Base-by-base conservation (phyloP, 2,888 invertebrate species). In the Stenurella melanura region DNA sequence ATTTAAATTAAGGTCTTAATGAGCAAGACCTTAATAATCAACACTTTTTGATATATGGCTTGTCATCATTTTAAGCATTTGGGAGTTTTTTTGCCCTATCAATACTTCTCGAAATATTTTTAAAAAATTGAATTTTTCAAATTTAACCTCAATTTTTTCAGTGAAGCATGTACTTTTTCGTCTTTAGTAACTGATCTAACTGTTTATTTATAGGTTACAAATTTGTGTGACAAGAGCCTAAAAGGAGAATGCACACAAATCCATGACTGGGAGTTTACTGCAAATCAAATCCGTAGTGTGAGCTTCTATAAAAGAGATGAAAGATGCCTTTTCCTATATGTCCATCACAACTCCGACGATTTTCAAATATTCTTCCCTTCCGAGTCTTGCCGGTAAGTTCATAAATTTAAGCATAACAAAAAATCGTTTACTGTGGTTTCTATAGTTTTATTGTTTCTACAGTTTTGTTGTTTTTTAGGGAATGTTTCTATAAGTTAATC, bases 291-390 rank as follows among this genome's bases (percentile, higher is more conserved):
- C 81, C 93, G 97, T 83, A 96, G 96, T 84, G 95, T 97, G 81
- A 97, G 98, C 90, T 91, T 98, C 78, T 99, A 98, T 90, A 98
- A 98, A 90, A 93, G 98, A 58, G 99, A 99, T 89, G 97, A 98
- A 87, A 92, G 98, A 18, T 98, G 98, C 81, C 92, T 99, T 12
- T 98, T 98, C 89, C 92, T 99, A 0, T 99, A 99, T 89, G 99
- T 99, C 50, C 96, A 97, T 89, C 96, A 98, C 89, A 98, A 99
- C 89, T 98, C 98, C 0, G 98, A 98, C 87, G 98, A 99, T 90
- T 99, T 99, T 91, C 98, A 99, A 93, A 97, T 99, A 90, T 98
- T 95, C 90, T 95, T 99, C 85, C 98, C 99, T 0, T 98, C 98
- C 1, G 94, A 95, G 80, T 92, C 93, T 61, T 96, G 96, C 88